Evolutionary conservation across 2,888 invertebrate genomes (phyloP).

Genomic region (Troides oblongomaculatus): DNA sequence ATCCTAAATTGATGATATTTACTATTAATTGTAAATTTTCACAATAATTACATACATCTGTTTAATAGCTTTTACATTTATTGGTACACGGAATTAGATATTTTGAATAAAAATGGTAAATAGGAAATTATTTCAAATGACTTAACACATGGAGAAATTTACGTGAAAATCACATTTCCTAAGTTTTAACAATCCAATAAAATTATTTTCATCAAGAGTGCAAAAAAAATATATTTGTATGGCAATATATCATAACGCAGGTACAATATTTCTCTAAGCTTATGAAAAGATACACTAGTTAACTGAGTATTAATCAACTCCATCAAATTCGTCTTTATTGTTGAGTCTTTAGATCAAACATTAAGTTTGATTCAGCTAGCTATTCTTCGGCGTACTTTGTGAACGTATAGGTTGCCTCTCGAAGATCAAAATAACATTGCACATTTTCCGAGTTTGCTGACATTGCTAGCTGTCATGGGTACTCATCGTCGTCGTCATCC

Average conservation of each 20-base stretch:
- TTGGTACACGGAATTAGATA: background rate
- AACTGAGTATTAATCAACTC: conserved; percentile 37
- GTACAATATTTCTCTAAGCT: conserved; percentile 25
- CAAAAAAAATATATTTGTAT: conserved; percentile 23
- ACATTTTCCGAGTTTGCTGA: conserved; percentile 56
- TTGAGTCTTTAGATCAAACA: conserved; percentile 23
- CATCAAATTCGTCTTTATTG: conserved; percentile 18
- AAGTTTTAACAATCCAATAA: background rate
- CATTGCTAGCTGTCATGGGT: conserved; percentile 58
- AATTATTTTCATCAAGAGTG: background rate
- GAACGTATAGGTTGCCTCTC: conserved; percentile 54
- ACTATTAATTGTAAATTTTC: too few species aligned
- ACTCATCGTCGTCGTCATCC: conserved; percentile 67
- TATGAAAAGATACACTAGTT: conserved; percentile 35
- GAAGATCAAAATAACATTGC: conserved; percentile 51
- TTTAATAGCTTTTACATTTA: background rate
- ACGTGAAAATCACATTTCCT: background rate
- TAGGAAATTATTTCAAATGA: conserved; percentile 14
- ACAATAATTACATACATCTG: conserved; percentile 5
- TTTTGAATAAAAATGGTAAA: conserved; percentile 9
- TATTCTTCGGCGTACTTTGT: conserved; percentile 41
- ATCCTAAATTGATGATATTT: background rate
- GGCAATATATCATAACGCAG: conserved; percentile 29
- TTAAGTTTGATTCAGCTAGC: conserved; percentile 39
- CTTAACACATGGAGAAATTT: background rate